phyloP scores from a whole-genome alignment of 1,140 invertebrate genomes.

The Cardiocondyla obscurior region DNA sequence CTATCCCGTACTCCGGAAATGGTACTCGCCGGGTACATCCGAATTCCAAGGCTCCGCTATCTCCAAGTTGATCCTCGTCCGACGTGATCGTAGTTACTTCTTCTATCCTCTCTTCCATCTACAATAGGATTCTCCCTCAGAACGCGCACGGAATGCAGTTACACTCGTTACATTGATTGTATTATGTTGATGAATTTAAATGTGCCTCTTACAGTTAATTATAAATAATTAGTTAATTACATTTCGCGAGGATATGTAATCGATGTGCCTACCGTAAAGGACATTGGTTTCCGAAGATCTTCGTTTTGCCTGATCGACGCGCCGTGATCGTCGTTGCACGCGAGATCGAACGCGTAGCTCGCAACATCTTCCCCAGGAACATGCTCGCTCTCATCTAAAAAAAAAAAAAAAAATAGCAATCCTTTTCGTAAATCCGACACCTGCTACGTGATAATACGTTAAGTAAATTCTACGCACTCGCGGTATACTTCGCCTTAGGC shows the following conservation, averaged over 20 bases:
- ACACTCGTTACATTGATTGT: background rate
- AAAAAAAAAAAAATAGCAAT: constrained; percentile 24
- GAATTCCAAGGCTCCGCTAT: constrained; percentile 73
- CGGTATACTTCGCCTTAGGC: constrained; percentile 38
- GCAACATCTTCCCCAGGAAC: constrained; percentile 72
- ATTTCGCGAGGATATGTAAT: background rate
- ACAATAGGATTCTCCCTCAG: constrained; percentile 47
- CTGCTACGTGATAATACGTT: background rate
- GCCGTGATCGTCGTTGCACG: constrained; percentile 77
- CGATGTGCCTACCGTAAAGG: constrained; percentile 75
- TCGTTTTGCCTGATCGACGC: constrained; percentile 63
- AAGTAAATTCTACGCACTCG: constrained; percentile 43
- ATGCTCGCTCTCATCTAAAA: constrained; percentile 71
- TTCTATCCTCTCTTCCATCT: constrained; percentile 86
- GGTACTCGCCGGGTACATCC: constrained; percentile 84
- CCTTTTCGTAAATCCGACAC: background rate
- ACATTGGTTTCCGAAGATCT: constrained; percentile 74
- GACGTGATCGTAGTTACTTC: constrained; percentile 81
- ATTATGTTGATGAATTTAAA: background rate
- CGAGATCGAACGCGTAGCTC: constrained; percentile 63
- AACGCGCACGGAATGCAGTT: background rate
- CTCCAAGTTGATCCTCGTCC: constrained; percentile 76
- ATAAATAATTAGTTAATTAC: no score
- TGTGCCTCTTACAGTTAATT: no score
- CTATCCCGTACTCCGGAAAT: constrained; percentile 89